A percentile compares a stretch with the other conserved stretches of the same genome.
These are phyloP conservation scores for Threskiornis aethiopicus DNA, from an alignment of 2,797 vertebrate species.

Conservation along the genomic window DNA sequence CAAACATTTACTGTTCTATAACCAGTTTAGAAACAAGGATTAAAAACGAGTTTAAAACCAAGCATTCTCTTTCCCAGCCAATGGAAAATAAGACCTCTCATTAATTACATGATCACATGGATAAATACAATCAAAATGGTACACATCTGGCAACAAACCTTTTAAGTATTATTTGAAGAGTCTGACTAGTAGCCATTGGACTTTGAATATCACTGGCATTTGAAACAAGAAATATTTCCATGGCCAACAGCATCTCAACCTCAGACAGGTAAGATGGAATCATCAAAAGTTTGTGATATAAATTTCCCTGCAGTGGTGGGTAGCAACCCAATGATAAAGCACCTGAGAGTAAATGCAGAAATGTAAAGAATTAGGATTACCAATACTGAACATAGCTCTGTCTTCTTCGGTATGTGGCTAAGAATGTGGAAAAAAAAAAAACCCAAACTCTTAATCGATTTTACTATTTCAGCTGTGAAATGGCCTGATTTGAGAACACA, in stretches of 20 bases:
- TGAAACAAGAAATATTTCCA: slow-evolving; percentile 89
- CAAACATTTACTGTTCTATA: neutral
- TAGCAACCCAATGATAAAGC: slow-evolving; percentile 86
- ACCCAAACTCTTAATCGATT: neutral
- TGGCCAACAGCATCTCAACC: slow-evolving; percentile 89
- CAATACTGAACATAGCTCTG: neutral
- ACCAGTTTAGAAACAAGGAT: neutral
- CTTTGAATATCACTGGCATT: slow-evolving; percentile 78
- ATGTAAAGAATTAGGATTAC: neutral
- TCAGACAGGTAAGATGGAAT: slow-evolving; percentile 85
- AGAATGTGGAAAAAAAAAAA: neutral
- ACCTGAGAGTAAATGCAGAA: slow-evolving; percentile 74
- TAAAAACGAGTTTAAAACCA: neutral
- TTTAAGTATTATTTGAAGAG: slow-evolving; percentile 86
- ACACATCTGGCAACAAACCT: slow-evolving; percentile 76
- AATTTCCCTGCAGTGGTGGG: slow-evolving; percentile 76
- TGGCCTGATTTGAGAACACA: neutral
- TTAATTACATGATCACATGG: neutral
- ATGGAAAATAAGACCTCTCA: neutral
- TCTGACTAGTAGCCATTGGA: slow-evolving; percentile 28
- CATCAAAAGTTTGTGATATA: slow-evolving; percentile 74
- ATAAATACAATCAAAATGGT: neutral
- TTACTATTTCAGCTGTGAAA: neutral
- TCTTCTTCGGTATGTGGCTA: neutral
- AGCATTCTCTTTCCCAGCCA: neutral